Conservation (phyloP, 2,888 invertebrate genomes). For the Myathropa florea region DNA sequence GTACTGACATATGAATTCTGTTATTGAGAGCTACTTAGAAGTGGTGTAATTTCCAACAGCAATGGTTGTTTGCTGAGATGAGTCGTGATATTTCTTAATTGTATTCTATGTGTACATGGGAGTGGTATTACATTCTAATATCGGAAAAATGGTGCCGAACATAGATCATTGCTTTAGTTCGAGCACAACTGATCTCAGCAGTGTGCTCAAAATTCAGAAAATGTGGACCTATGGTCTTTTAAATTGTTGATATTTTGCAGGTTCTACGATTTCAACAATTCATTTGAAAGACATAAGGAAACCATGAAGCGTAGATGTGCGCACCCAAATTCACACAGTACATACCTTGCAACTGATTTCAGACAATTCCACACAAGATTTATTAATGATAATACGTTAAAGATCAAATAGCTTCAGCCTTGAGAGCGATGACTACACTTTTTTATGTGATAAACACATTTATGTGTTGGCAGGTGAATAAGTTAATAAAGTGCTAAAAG, state of each 20-base stretch:
- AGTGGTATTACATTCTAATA: no score
- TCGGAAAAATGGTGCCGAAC: no score
- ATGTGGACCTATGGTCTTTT: no score
- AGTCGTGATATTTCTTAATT: background rate
- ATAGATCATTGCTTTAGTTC: no score
- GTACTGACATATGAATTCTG: background rate
- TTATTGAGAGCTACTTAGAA: background rate
- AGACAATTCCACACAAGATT: background rate
- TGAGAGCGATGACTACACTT: background rate
- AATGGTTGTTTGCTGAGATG: background rate
- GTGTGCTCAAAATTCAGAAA: no score
- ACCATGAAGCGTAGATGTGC: background rate
- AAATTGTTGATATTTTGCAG: no score
- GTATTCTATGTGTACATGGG: background rate
- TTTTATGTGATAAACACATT: background rate
- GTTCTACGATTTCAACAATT: no score
- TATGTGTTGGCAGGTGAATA: background rate
- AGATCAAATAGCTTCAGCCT: background rate
- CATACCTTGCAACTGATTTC: background rate
- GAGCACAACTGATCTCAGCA: no score
- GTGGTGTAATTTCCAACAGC: background rate
- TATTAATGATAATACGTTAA: background rate
- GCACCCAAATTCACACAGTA: background rate
- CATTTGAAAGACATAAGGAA: no score
- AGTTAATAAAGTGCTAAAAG: background rate